Percentiles rank a stretch among this genome's conserved stretches.
phyloP scores from a whole-genome alignment of 2,888 invertebrate species.

The Drosophila fulvimacula region DNA sequence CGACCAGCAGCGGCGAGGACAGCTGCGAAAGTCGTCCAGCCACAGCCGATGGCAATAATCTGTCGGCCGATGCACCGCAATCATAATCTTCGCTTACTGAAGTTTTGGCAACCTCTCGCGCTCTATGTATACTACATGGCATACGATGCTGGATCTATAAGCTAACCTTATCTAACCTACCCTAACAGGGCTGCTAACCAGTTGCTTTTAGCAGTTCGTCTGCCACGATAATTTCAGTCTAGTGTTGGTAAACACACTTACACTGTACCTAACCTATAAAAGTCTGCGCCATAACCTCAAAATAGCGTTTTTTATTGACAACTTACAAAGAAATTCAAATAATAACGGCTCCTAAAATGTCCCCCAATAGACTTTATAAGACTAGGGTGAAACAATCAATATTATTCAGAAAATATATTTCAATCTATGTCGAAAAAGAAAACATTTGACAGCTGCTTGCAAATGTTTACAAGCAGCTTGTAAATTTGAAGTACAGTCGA shows the following conservation, averaged over 20 bases:
- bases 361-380: background rate
- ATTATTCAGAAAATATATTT: background rate
- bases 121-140: background rate
- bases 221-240: background rate
- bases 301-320: background rate
- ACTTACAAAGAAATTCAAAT: background rate
- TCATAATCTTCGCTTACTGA: background rate
- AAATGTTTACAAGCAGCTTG: background rate
- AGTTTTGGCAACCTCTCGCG: background rate
- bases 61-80: slow-evolving; percentile 25
- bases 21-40: slow-evolving; percentile 68
- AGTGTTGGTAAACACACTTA: background rate
- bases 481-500: background rate
- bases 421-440: background rate
- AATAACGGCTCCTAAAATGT: background rate
- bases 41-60: slow-evolving; percentile 66
- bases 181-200: background rate
- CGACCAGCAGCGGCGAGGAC: slow-evolving; percentile 70
- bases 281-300: background rate
- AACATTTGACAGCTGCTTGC: background rate
- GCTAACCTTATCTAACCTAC: too few species aligned
- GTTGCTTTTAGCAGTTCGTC: background rate
- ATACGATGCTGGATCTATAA: background rate
- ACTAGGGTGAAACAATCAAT: background rate
- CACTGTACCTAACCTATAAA: background rate